These are phyloP conservation scores for Cerceris ruficornis DNA, from an alignment of 2,888 invertebrate genomes.

Conservation along the genomic window DNA sequence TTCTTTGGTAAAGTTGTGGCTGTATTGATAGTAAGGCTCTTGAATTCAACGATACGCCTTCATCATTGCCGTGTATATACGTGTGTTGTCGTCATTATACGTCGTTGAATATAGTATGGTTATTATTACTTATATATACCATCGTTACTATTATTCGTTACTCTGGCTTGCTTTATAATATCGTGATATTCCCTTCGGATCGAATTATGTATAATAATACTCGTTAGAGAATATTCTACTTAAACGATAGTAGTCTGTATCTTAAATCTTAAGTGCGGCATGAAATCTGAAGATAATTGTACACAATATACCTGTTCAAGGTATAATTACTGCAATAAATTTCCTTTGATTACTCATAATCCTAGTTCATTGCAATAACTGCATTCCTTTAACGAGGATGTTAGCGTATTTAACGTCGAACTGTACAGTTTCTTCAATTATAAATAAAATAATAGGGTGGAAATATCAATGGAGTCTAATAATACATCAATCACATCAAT, in stretches of 20 bases:
- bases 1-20: slow-evolving; percentile 25
- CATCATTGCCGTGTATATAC: neutral
- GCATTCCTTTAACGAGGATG: no score
- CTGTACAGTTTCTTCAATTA: slow-evolving; percentile 20
- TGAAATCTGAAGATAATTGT: no score
- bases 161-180: slow-evolving; percentile 15
- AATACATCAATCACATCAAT: slow-evolving; percentile 21
- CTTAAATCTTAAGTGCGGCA: no score
- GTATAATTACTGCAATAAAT: no score
- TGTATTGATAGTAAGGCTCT: slow-evolving; percentile 23
- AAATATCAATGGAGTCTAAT: slow-evolving; percentile 16
- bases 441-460: slow-evolving; percentile 7
- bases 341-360: no score
- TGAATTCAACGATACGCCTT: slow-evolving; percentile 17
- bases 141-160: neutral
- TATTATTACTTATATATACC: neutral
- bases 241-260: no score
- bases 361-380: no score
- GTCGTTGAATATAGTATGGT: neutral
- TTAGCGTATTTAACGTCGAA: neutral
- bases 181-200: neutral
- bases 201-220: neutral
- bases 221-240: neutral
- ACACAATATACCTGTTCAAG: no score
- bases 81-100: slow-evolving; percentile 1